A percentile compares a stretch with the other conserved stretches of the same genome.
Conservation (phyloP, 64 coral and sea anemone genomes). For the Pocillopora verrucosa region DNA sequence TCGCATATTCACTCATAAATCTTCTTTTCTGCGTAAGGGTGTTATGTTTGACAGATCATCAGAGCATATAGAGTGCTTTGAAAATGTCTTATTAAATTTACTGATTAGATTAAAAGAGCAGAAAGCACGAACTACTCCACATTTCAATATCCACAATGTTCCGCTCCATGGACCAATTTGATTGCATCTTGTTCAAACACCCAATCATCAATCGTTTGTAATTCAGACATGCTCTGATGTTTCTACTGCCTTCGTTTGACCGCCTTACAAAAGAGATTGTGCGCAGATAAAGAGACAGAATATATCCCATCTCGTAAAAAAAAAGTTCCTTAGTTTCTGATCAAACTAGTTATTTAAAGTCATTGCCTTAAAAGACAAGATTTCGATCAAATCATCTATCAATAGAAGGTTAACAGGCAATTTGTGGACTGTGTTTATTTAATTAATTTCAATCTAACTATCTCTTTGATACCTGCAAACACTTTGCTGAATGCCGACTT, state of each 20-base stretch:
- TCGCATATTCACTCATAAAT: not conserved
- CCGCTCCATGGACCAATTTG: not conserved
- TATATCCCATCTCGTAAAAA: too few relatives aligned
- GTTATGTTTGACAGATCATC: not conserved
- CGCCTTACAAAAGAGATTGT: too few relatives aligned
- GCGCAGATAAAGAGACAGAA: too few relatives aligned
- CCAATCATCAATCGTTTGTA: not conserved
- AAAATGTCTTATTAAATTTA: not conserved
- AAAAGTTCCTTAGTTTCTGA: not conserved
- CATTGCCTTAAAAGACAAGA: not conserved
- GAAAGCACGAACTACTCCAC: not conserved
- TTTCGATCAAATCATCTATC: not conserved
- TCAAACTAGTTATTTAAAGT: not conserved
- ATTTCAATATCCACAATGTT: not conserved
- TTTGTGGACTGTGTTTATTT: slow-evolving; percentile 11
- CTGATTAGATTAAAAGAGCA: not conserved
- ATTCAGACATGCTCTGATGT: not conserved
- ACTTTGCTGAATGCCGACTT: not conserved
- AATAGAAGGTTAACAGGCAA: not conserved
- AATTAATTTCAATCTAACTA: slow-evolving; percentile 5
- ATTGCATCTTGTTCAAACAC: not conserved
- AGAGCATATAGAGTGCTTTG: not conserved
- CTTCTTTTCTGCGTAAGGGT: not conserved
- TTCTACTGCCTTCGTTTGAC: not conserved
- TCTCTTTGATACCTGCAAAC: not conserved